Conservation (phyloP, 2,113 vertebrate genomes). For the Ellobius talpinus region DNA sequence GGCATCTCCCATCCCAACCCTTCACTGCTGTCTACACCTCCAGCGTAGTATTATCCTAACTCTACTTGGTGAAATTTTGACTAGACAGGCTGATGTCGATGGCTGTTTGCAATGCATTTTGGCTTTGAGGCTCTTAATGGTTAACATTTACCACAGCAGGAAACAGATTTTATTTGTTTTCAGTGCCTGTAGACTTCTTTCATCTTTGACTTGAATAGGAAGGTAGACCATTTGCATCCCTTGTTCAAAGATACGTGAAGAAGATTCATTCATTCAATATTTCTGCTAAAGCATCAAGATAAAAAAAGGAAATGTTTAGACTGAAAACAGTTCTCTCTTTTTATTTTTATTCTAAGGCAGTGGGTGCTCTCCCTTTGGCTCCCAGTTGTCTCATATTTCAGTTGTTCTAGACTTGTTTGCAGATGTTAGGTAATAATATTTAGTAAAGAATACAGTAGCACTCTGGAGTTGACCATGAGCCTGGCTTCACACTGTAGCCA, state of each 20-base stretch:
- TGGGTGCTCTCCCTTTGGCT: constrained; percentile 4
- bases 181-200: neutral
- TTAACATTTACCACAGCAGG: neutral
- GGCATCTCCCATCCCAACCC: no score
- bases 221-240: neutral
- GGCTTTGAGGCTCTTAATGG: neutral
- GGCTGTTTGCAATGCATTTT: neutral
- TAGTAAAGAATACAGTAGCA: neutral
- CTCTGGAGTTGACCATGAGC: neutral
- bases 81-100: neutral
- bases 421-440: neutral
- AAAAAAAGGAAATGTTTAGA: neutral
- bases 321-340: neutral
- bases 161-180: constrained; percentile 26
- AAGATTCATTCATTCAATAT: neutral
- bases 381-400: neutral
- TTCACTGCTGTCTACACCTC: neutral
- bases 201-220: neutral
- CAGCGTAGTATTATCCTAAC: neutral
- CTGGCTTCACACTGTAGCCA: neutral
- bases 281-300: constrained; percentile 26
- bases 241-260: neutral
- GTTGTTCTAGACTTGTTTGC: neutral
- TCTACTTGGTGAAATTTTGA: neutral
- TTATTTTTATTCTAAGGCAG: neutral